Percentiles rank a stretch among this genome's conserved stretches.
Evolutionary conservation across 2,888 invertebrate genomes (phyloP).

Genomic region (Gandaritis pyraliata): DNA sequence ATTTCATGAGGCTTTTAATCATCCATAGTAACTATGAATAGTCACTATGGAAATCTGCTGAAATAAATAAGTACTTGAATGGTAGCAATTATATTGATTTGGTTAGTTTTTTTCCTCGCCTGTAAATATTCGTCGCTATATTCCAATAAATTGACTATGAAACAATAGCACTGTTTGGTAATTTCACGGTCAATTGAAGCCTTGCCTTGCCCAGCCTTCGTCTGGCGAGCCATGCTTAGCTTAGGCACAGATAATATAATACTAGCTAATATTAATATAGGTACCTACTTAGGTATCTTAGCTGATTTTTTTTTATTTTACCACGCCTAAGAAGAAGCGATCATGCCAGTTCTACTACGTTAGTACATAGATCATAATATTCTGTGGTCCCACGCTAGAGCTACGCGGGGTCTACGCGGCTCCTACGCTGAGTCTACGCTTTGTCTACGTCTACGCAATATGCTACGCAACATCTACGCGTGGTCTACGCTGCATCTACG

Average conservation of each 20-base stretch:
- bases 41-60: too few relatives aligned
- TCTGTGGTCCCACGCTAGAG: too few relatives aligned
- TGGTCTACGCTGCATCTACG: slow-evolving; percentile 7
- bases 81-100: too few relatives aligned
- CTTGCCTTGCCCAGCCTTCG: slow-evolving; percentile 40
- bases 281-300: too few relatives aligned
- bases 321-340: too few relatives aligned
- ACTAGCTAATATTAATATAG: too few relatives aligned
- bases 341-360: neutral
- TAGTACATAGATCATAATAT: too few relatives aligned
- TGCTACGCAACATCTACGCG: slow-evolving; percentile 10
- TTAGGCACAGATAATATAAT: neutral
- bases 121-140: neutral
- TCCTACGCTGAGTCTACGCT: neutral
- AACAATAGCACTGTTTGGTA: slow-evolving; percentile 23
- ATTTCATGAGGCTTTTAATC: too few relatives aligned
- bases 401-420: neutral
- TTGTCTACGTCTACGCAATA: slow-evolving; percentile 13
- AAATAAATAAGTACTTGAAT: too few relatives aligned
- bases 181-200: slow-evolving; percentile 49
- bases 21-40: too few relatives aligned
- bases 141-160: slow-evolving; percentile 22
- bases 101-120: too few relatives aligned
- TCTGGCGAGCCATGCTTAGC: slow-evolving; percentile 13
- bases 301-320: too few relatives aligned